Base-by-base conservation (phyloP, 2,888 invertebrate species). In the Eupithecia exiguata region DNA sequence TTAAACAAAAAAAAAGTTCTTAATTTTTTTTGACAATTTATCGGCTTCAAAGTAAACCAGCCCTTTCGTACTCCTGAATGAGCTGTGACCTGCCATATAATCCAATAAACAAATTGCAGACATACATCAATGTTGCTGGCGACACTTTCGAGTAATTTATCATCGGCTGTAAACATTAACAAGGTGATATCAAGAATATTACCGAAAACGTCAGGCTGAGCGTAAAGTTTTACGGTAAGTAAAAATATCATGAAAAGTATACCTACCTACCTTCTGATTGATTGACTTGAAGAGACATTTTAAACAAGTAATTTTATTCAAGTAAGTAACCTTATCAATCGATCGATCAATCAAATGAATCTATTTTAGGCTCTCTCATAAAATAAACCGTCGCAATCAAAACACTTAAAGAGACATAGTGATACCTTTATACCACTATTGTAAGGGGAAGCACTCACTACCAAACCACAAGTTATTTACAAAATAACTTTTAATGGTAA, bases 141-240 rank as follows among this genome's bases (percentile, higher is more conserved):
- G 21, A 65, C 65, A 65, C 65, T 65, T 65, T 65, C 36, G 16
- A 2, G 65, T 65, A 12, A 65, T 65, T 65, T 65, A 65, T 65
- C 36, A 65, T 36, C n/a, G 5, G 65, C 38, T 21, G 18, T 65
- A 65, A 65, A 38, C n/a, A 63, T 18, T 53, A 1, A 53, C 53
- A 53, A 53, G 63, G 63, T n/a, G 35, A 63, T 62, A 38, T 7
- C 36, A 38, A n/a, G n/a, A 10, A 38, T 1, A 65, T 65, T 65
- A 65, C 18, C 30, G 35, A 65, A 38, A 36, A 65, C 62, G 18
- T 35, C 62, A 35, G 35, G 62, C 35, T 14, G 35, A 18, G 18
- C 35, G 35, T 62, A 35, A 35, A 35, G 1, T 16, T 62, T 62
- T 35, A 62, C 62, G 35, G 4, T 12, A 18, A 18, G 25, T 62